phyloP scores from a whole-genome alignment of 2,797 vertebrate species.

The Sternarchorhynchus goeldii region DNA sequence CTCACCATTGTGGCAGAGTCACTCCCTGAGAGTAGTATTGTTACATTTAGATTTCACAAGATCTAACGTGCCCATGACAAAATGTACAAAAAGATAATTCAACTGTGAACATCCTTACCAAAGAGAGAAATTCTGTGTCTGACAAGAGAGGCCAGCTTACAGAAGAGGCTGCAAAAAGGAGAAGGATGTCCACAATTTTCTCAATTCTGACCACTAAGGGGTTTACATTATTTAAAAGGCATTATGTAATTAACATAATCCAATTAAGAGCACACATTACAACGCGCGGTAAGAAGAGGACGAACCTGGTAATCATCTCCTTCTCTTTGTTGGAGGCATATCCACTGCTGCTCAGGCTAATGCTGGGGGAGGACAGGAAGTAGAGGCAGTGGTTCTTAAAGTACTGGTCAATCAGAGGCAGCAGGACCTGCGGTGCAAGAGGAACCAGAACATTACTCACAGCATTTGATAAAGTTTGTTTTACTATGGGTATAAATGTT shows the following conservation, averaged over 20 bases:
- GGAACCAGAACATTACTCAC: background rate
- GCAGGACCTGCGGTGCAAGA: constrained; percentile 80
- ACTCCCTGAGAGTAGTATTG: constrained; percentile 75
- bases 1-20: constrained; percentile 95
- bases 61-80: background rate
- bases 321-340: constrained; percentile 98
- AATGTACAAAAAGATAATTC: background rate
- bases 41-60: constrained; percentile 1
- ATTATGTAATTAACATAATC: too few relatives aligned
- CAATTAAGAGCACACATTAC: background rate
- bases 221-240: too few relatives aligned
- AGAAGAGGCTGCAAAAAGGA: constrained; percentile 87
- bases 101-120: constrained; percentile 80
- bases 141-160: constrained; percentile 98
- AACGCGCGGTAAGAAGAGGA: background rate
- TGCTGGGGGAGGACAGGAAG: constrained; percentile 94
- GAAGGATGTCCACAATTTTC: background rate
- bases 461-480: background rate
- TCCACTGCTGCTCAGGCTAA: constrained; percentile 91
- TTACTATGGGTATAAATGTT: background rate
- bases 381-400: constrained; percentile 97
- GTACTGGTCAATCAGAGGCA: constrained; percentile 93
- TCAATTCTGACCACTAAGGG: background rate
- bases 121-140: constrained; percentile 99
- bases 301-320: constrained; percentile 96